Conservation (phyloP, 2,797 vertebrate species). For the Pseudochaenichthys georgianus region DNA sequence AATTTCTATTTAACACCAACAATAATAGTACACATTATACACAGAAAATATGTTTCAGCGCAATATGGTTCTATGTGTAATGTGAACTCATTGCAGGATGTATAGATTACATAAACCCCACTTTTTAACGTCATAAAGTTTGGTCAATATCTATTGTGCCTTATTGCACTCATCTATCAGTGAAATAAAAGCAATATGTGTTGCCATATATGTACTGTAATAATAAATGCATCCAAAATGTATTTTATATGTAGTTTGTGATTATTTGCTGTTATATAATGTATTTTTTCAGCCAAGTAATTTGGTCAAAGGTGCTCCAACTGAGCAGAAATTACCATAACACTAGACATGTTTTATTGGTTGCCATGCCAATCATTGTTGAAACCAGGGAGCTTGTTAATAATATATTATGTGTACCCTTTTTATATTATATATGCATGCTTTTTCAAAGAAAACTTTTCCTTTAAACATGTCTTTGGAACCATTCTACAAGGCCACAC, state of each 20-base stretch:
- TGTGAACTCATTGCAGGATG: slow-evolving; percentile 31
- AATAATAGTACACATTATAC: slow-evolving; percentile 28
- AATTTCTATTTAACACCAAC: slow-evolving; percentile 17
- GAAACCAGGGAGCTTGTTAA: slow-evolving; percentile 44
- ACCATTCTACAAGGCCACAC: slow-evolving; percentile 12
- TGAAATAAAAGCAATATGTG: slow-evolving; percentile 47
- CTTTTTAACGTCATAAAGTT: slow-evolving; percentile 34
- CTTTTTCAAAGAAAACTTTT: slow-evolving; percentile 34
- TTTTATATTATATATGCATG: slow-evolving; percentile 29
- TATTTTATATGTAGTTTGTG: slow-evolving; percentile 57
- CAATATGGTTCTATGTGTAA: slow-evolving; percentile 15
- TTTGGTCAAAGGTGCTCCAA: slow-evolving; percentile 62
- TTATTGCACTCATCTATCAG: slow-evolving; percentile 37
- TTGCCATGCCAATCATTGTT: slow-evolving; percentile 46
- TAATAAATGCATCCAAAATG: slow-evolving; percentile 18
- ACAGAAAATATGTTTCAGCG: slow-evolving; percentile 32
- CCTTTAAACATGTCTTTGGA: slow-evolving; percentile 23
- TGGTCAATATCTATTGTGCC: slow-evolving; percentile 14
- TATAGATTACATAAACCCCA: slow-evolving; percentile 36
- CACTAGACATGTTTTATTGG: slow-evolving; percentile 63
- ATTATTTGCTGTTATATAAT: slow-evolving; percentile 65
- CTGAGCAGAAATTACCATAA: slow-evolving; percentile 65
- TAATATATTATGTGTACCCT: slow-evolving; percentile 13
- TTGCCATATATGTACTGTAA: slow-evolving; percentile 14
- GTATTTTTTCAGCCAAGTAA: slow-evolving; percentile 57